Evolutionary conservation across 2,113 vertebrate genomes (phyloP), one percentile per base, ranked within the genome.

Genomic region (Mionectes macconnelli): DNA sequence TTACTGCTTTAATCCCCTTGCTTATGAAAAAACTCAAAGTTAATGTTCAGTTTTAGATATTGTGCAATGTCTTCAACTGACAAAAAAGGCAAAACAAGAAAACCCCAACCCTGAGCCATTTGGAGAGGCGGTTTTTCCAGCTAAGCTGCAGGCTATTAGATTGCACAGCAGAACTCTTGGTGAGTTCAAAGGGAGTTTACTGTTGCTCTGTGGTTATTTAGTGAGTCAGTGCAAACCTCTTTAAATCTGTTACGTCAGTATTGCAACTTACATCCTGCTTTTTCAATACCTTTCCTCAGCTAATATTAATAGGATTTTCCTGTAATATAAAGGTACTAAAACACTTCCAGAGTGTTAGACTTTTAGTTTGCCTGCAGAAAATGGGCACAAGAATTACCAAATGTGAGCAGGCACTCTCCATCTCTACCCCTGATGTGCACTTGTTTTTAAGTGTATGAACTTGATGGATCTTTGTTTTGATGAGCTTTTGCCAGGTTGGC

Each of bases 211-310:
- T 76, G 80, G 18, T 44, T 93, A 67, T 84, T 95, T 78, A 76
- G 69, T 94, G 82, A 94, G 50, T 93, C 93, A 93, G 12, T 72
- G 72, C 87, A 92, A 94, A 86, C 60, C 56, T 60, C 82, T 93
- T n/a, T 64, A 66, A 89, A 84, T 64, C 64, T 85, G 30, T 92
- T 95, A 81, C 6, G 2, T 94, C 89, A 86, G 14, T 57, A n/a
- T 59, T 72, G 56, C 56, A 60, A 47, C 57, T 93, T 90, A 37
- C 28, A 84, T 93, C 76, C 76, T 92, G 89, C 76, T 86, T 82
- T 94, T 91, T 60, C 66, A 30, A 37, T 56, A 25, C 28, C 20
- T 8, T 76, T 91, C 28, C 40, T 84, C 53, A 89, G 81, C 53
- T 91, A 68, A 40, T 42, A 19, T 5, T 75, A 90, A 39, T 62